A percentile compares a stretch with the other conserved stretches of the same genome.
These are phyloP conservation scores for Leptinotarsa juncta DNA, from an alignment of 2,888 invertebrate species.

Conservation along the genomic window DNA sequence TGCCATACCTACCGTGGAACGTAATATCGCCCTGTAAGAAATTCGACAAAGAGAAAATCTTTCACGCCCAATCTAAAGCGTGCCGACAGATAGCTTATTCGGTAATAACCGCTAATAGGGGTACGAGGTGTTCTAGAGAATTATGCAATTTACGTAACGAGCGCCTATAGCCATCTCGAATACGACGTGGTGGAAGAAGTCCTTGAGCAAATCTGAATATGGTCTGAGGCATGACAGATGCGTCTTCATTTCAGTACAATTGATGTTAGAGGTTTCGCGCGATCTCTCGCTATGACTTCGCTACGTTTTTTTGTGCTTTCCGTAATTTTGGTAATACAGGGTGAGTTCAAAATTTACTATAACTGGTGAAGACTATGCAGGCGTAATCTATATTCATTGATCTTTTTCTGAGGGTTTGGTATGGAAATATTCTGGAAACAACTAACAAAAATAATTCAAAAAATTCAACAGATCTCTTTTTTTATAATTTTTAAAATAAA, in stretches of 20 bases:
- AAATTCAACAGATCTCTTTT: no score
- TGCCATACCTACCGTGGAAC: background rate
- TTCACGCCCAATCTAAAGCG: conserved; percentile 5
- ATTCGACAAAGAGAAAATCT: background rate
- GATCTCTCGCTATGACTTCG: conserved; percentile 43
- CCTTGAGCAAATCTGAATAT: conserved; percentile 44
- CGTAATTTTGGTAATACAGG: conserved; percentile 45
- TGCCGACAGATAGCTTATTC: conserved; percentile 7
- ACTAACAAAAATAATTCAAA: no score
- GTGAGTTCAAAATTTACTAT: conserved; percentile 39
- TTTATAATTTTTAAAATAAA: no score
- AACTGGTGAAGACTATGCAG: background rate
- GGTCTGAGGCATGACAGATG: conserved; percentile 32
- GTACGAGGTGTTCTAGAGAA: conserved; percentile 14
- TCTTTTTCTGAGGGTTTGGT: background rate
- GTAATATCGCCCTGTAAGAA: background rate
- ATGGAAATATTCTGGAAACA: no score
- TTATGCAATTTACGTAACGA: conserved; percentile 21
- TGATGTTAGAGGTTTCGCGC: conserved; percentile 40
- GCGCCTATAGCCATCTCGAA: background rate
- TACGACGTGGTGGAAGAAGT: conserved; percentile 42
- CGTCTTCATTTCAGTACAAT: conserved; percentile 49
- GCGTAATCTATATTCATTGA: background rate
- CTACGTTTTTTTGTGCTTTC: conserved; percentile 41
- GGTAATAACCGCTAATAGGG: conserved; percentile 8